These are phyloP conservation scores for Actinia tenebrosa DNA, from an alignment of 64 coral and sea anemone genomes.

Conservation along the genomic window DNA sequence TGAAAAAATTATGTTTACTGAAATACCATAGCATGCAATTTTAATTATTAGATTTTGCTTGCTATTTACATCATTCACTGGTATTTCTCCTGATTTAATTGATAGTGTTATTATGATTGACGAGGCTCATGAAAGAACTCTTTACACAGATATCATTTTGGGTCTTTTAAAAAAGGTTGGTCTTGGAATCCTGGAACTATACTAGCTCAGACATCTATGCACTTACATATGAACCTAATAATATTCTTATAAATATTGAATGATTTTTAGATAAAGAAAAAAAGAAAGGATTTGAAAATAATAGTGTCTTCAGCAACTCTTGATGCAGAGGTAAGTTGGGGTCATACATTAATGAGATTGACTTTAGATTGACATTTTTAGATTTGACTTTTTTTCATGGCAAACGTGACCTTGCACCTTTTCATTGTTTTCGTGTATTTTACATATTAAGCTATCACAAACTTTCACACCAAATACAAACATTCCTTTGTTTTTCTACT, in stretches of 20 bases:
- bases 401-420: too few relatives aligned
- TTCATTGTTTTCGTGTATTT: too few relatives aligned
- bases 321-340: constrained; percentile 68
- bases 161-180: constrained; percentile 87
- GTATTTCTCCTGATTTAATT: not conserved
- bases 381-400: too few relatives aligned
- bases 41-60: not conserved
- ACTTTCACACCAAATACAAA: too few relatives aligned
- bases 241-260: not conserved
- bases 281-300: constrained; percentile 71
- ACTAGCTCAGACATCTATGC: too few relatives aligned
- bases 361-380: too few relatives aligned
- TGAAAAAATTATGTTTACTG: too few relatives aligned
- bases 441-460: too few relatives aligned
- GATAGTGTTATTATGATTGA: constrained; percentile 91
- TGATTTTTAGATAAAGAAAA: constrained; percentile 71
- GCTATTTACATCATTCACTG: not conserved
- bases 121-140: constrained; percentile 93
- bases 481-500: too few relatives aligned
- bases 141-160: constrained; percentile 90
- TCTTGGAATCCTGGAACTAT: not conserved
- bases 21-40: not conserved
- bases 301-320: constrained; percentile 91
- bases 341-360: not conserved
- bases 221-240: too few relatives aligned